These are phyloP conservation scores for Stichopus horrens DNA, from an alignment of 53 echinoderm and acorn worm genomes.

Conservation along the genomic window DNA sequence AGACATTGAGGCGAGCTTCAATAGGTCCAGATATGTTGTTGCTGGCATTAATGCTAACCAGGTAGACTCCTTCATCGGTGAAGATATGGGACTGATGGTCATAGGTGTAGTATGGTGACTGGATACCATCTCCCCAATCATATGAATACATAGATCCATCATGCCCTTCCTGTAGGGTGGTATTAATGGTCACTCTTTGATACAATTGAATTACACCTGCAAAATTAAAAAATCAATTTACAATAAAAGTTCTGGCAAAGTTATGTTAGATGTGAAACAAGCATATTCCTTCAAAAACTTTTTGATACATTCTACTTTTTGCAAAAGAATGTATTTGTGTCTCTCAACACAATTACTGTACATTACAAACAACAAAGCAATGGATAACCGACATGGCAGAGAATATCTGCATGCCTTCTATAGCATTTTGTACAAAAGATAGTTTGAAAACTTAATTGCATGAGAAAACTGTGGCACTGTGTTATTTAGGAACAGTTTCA, in stretches of 20 bases:
- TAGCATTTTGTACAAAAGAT: too few species aligned
- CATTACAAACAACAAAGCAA: too few species aligned
- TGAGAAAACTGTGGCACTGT: too few species aligned
- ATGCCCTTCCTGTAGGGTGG: constrained; percentile 56
- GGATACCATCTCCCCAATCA: constrained; percentile 71
- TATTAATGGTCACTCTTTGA: constrained; percentile 53
- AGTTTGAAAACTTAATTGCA: too few species aligned
- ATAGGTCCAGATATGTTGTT: constrained; percentile 69
- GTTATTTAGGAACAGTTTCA: too few species aligned
- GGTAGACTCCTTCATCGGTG: constrained; percentile 66
- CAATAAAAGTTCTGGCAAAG: not conserved
- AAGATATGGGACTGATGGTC: constrained; percentile 65
- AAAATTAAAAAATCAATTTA: not conserved
- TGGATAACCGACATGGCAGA: too few species aligned
- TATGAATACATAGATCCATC: constrained; percentile 61
- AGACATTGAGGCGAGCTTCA: constrained; percentile 70
- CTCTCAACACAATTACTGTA: too few species aligned
- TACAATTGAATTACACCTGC: constrained; percentile 69
- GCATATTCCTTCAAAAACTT: too few species aligned
- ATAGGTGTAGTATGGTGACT: constrained; percentile 37
- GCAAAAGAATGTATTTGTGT: too few species aligned
- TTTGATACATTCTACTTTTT: too few species aligned
- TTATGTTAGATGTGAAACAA: too few species aligned
- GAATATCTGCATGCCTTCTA: too few species aligned
- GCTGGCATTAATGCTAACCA: constrained; percentile 59